These are phyloP conservation scores for Eilema depressum DNA, from an alignment of 2,888 invertebrate species.

Conservation along the genomic window DNA sequence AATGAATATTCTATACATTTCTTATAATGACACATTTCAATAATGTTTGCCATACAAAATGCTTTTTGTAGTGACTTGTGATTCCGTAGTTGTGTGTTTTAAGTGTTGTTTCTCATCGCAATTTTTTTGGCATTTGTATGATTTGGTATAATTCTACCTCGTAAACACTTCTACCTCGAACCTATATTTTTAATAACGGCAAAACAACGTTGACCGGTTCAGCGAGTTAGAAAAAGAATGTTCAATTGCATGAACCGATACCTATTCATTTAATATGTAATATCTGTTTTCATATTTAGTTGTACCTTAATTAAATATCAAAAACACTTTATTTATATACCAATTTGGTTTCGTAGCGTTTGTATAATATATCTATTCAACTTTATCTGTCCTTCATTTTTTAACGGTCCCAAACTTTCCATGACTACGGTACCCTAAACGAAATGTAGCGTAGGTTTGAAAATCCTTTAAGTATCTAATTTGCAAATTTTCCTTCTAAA, in stretches of 20 bases:
- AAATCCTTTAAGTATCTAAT: conserved; percentile 81
- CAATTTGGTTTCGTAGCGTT: too few species aligned
- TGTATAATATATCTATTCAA: neutral
- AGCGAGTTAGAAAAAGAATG: too few species aligned
- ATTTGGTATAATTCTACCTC: too few species aligned
- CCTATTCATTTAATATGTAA: too few species aligned
- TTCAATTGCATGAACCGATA: too few species aligned
- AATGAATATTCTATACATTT: conserved; percentile 11
- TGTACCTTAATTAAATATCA: too few species aligned
- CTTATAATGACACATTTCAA: neutral
- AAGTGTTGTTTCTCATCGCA: neutral
- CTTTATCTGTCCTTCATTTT: neutral
- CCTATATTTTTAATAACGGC: too few species aligned
- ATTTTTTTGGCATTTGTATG: too few species aligned
- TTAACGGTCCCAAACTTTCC: neutral
- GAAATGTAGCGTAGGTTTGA: conserved; percentile 48
- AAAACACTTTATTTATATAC: too few species aligned
- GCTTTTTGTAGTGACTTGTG: neutral
- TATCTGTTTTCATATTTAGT: too few species aligned
- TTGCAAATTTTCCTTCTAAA: conserved; percentile 71
- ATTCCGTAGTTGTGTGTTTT: conserved; percentile 6
- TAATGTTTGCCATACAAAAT: neutral
- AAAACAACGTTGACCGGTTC: too few species aligned
- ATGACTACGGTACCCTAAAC: conserved; percentile 26
- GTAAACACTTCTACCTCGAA: too few species aligned